Base-by-base conservation (phyloP, 2,113 vertebrate genomes). In the Corythaixoides concolor region DNA sequence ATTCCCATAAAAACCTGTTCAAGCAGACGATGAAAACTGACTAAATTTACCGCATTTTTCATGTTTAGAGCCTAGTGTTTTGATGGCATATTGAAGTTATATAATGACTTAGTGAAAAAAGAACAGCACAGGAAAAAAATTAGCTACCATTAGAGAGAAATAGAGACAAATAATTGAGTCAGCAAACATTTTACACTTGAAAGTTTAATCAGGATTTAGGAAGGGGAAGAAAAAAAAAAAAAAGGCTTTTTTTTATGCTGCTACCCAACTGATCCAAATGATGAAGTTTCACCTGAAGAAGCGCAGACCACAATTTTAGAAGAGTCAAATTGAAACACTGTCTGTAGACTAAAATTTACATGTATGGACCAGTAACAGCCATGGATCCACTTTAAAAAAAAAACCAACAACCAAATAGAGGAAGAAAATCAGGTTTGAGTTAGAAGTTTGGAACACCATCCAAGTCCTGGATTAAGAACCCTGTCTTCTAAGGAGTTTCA, bases 401-500 rank as follows among this genome's bases (percentile, higher is more conserved):
- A 58, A 58, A 33, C 23, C 32, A 39, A 39, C 8, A 39, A 39
- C 39, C 39, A 39, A 39, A 39, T 69, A 68, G 19, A 95, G 43
- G 16, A 84, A 13, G 49, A 84, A 89, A 83, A 89, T 18, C 74
- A 85, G 74, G 81, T 91, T 85, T 85, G 33, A 62, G 26, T 92
- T 83, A 84, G 12, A 63, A 72, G 28, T 83, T 0, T 88, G 90
- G 77, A 87, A 92, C 2, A 2, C 0, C n/a, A 80, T 53, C 67
- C 79, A 89, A 81, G 59, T 11, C 49, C 49, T 66, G 66, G 66
- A 90, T 64, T 52, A 82, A 90, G 59, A 58, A 64, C 17, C 6
- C 50, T 26, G n/a, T 74, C 73, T 83, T 93, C 69, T 49, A 75
- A 90, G 92, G 86, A 88, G 88, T 39, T 89, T 32, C 88, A 62